Percentiles rank a stretch among this genome's conserved stretches.
Evolutionary conservation across 2,888 invertebrate genomes (phyloP).

Genomic region (Morpho deidamia): DNA sequence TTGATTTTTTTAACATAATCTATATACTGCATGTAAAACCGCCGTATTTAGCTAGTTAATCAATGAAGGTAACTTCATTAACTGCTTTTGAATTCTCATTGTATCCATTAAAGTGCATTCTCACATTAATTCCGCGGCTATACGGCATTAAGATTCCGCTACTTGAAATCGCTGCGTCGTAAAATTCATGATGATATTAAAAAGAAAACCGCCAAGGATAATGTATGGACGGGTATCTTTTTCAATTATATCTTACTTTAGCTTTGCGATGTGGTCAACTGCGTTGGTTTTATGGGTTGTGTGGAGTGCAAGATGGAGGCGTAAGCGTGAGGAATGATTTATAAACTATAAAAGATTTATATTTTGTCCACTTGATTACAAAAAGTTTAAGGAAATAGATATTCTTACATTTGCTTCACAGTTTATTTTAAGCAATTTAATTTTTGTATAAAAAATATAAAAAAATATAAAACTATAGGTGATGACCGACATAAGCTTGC

Average conservation of each 20-base stretch:
- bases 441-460: too few species aligned
- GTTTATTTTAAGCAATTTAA: too few species aligned
- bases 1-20: too few species aligned
- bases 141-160: not conserved
- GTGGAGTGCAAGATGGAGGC: constrained; percentile 1
- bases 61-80: not conserved
- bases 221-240: constrained; percentile 17
- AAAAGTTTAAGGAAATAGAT: too few species aligned
- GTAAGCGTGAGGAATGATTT: not conserved
- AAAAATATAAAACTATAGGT: too few species aligned
- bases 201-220: constrained; percentile 12
- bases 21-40: too few species aligned
- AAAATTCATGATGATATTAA: constrained; percentile 12
- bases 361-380: too few species aligned
- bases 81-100: not conserved
- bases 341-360: too few species aligned
- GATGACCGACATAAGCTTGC: too few species aligned
- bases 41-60: too few species aligned
- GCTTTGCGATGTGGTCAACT: constrained; percentile 24
- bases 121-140: not conserved
- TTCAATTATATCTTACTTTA: constrained; percentile 26
- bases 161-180: constrained; percentile 14
- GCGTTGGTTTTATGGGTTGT: constrained; percentile 10
- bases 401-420: too few species aligned
- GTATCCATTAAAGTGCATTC: not conserved